Evolutionary conservation across 2,888 invertebrate species (phyloP), one percentile per base, ranked within the genome.

Genomic region (Trichopoda pennipes): DNA sequence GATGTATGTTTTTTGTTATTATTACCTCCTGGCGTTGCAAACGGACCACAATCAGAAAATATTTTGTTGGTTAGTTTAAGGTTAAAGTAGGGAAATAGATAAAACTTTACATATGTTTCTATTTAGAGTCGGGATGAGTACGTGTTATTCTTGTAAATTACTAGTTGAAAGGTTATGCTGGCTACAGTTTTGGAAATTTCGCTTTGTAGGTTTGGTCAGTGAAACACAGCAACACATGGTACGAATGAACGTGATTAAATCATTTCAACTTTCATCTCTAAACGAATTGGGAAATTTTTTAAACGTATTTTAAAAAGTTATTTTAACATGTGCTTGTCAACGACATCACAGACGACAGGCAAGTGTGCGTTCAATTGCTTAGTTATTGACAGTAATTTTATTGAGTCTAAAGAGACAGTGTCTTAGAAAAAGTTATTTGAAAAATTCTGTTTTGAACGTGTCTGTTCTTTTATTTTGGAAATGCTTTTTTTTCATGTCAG

Each of bases 1-100:
- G 63, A 63, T 69, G 42, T 69, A 32, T 69, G 38, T 68, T 73
- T 35, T 68, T 69, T 66, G 38, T 75, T 51, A 60, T 49, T 38
- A 61, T 42, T 28, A 49, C 35, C 61, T 53, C 44, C 28, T 23
- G 51, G 38, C 14, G n/a, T 12, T 61, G 35, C 38, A 44, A 38
- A 42, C 23, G 56, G 28, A 51, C 63, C 69, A 28, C 69, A 80
- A 74, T 56, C 74, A 61, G 35, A 32, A 69, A 42, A 6, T 70
- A 10, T 49, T 47, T 70, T 70, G 47, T 17, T 49, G 69, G 35
- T 61, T 66, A 44, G 61, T 28, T 68, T 14, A 32, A 38, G 64
- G 63, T 28, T 32, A 44, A n/a, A 16, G 1, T 35, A 32, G 10
- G 60, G 68, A 42, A 68, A 68, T 49, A 56, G 47, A n/a, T 42